These are phyloP conservation scores for Electrophaes corylata DNA, from an alignment of 2,888 invertebrate species.

Conservation along the genomic window DNA sequence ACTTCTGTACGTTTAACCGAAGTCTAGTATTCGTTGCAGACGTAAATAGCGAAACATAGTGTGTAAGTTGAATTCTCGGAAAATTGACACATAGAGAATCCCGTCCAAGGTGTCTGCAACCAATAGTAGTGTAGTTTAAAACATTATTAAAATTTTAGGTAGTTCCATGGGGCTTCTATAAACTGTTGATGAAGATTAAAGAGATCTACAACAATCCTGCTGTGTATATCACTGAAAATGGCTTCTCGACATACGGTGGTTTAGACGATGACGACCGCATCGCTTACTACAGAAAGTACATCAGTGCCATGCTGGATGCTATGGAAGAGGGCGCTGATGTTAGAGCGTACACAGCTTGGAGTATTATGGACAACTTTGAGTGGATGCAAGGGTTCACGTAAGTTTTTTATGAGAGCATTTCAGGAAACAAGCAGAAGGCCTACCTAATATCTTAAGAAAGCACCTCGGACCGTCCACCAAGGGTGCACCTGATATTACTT, in stretches of 20 bases:
- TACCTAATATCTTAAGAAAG: too few species aligned
- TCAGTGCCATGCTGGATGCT: constrained; percentile 69
- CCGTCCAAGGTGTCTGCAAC: too few species aligned
- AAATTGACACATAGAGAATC: too few species aligned
- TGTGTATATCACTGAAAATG: constrained; percentile 84
- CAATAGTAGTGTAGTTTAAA: too few species aligned
- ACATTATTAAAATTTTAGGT: too few species aligned
- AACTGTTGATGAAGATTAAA: constrained; percentile 76
- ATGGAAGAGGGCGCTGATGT: constrained; percentile 72
- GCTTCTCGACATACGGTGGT: constrained; percentile 54
- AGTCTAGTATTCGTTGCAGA: too few species aligned
- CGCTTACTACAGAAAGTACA: constrained; percentile 61
- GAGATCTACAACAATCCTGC: constrained; percentile 77
- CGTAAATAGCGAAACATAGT: too few species aligned
- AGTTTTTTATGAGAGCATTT: constrained; percentile 42
- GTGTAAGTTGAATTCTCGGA: too few species aligned
- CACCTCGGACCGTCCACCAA: too few species aligned
- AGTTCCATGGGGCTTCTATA: constrained; percentile 82
- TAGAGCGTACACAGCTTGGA: constrained; percentile 84
- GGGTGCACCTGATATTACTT: too few species aligned
- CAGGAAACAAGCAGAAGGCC: too few species aligned
- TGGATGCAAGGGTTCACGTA: constrained; percentile 84
- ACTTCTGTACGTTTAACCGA: too few species aligned
- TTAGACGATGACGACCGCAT: constrained; percentile 69
- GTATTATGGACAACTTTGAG: constrained; percentile 86